These are phyloP conservation scores for Vicugna pacos DNA, from an alignment of 2,113 vertebrate genomes.

Conservation along the genomic window DNA sequence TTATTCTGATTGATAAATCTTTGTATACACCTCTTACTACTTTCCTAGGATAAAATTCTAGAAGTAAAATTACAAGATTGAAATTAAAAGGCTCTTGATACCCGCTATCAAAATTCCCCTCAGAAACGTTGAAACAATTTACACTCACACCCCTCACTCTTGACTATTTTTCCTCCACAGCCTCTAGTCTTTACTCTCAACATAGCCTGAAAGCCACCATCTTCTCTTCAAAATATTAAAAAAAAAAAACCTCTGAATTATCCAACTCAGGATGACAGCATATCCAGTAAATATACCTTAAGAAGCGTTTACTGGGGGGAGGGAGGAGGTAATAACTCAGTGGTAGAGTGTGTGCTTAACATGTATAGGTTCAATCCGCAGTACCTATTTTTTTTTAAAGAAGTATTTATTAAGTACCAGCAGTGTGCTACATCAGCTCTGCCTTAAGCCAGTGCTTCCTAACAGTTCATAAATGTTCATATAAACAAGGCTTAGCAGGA, in stretches of 20 bases:
- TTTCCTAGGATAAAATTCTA: not conserved
- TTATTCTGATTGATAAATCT: constrained; percentile 41
- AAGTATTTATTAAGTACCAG: not conserved
- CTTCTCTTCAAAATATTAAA: not conserved
- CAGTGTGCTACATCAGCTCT: not conserved
- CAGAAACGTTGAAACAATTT: not conserved
- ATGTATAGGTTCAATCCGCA: too few relatives aligned
- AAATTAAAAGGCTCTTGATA: constrained; percentile 9
- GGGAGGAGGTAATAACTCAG: too few relatives aligned
- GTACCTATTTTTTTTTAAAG: too few relatives aligned
- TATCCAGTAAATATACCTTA: not conserved
- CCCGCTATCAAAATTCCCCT: not conserved
- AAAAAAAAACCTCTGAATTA: not conserved
- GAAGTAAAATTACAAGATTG: not conserved
- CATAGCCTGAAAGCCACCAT: not conserved
- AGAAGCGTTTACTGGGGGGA: not conserved
- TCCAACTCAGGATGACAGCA: not conserved
- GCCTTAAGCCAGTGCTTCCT: not conserved
- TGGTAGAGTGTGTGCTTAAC: too few relatives aligned
- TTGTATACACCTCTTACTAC: constrained; percentile 16
- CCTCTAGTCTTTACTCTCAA: not conserved
- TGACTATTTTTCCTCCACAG: not conserved
- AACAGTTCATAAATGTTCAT: not conserved
- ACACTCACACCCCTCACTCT: not conserved
- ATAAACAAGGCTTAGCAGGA: not conserved